Evolutionary conservation across 23 tunicate species (phyloP), one percentile per base, ranked within the genome.

Genomic region (Ciona savignyi): DNA sequence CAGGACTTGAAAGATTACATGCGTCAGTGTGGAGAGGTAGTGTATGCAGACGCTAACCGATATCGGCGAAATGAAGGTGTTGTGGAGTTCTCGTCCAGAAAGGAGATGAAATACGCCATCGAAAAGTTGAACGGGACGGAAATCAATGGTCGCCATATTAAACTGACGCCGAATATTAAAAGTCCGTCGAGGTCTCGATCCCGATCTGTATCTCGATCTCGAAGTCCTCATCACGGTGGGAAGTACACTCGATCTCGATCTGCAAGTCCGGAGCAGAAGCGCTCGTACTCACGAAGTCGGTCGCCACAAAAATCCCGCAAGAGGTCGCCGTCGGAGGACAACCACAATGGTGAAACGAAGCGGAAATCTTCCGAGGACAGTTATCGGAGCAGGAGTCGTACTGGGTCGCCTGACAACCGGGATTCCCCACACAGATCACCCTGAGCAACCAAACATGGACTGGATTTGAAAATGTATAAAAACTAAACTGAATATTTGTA

Each of bases 11-110:
- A 81, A 70, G 91, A 85, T 61, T 63, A 77, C 78, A 64, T 73
- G 60, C 81, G 81, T 0, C 75, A 73, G n/a, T 85, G 63, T 71
- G 91, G 91, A 26, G 91, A 85, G 62, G 83, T 85, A 1, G 65
- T 73, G 24, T 85, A 71, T 73, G 83, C 81, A 11, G 83, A 85
- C 73, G 91, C 91, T 1, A 82, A 85, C 49, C 83, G 78, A 27
- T 85, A 85, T 60, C 32, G 91, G 23, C 56, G 60, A 72, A 91
- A 91, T 72, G 90, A 91, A 73, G 97, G 91, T 22, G 90, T 85
- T 51, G 91, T 91, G 0, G 97, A 91, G 74, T 74, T 84, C 32
- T 70, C 83, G 34, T 65, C 81, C 3, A 62, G 74, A 29, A 80
- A 76, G 20, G 97, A 91, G 51, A 82, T 91, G 70, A 78, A 80